Base-by-base conservation (phyloP, 1,140 invertebrate species). In the Drosophila oshimai region DNA sequence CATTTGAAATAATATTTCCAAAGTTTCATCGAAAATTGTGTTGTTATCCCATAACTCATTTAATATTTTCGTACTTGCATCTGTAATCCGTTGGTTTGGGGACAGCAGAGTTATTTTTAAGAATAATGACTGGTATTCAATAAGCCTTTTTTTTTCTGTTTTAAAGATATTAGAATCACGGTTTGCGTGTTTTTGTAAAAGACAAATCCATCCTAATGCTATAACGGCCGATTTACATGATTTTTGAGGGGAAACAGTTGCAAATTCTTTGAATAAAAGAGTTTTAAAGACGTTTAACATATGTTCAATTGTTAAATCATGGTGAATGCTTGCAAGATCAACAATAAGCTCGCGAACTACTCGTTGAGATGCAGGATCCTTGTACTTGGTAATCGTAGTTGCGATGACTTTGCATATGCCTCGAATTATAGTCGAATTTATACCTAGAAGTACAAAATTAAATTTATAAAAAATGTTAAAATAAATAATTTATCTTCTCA, bases 341-440 rank as follows among this genome's bases (percentile, higher is more conserved):
- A 91, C 90, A n/a, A 97, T 93, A 26, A 97, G 91, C 47, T 93
- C 92, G 69, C 93, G 93, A 12, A 97, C 93, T 83, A 95, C 94
- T 29, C 93, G 93, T 81, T 96, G 95, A 3, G 96, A 98, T 57
- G 93, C 91, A 41, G 93, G 93, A 92, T 98, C 96, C 74, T 94
- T 92, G 84, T 97, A 97, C 69, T 95, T 93, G 53, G 94, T 94
- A 60, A 97, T 91, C 6, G 96, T 96, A 20, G 94, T 92, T 10
- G 94, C 93, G 51, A 97, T 89, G 45, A 95, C 92, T 89, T 95
- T 95, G 74, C 96, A 96, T 58, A 97, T 94, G 65, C 95, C 96
- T 79, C 94, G 93, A 15, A 97, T 93, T 57, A 95, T 94, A 72
- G 94, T 93, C 64, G 96, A 95, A 87, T 94, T 95, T 42, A 97